Percentiles rank a stretch among this genome's conserved stretches.
Evolutionary conservation across 1,140 invertebrate genomes (phyloP).

Genomic region (Diuraphis noxia): DNA sequence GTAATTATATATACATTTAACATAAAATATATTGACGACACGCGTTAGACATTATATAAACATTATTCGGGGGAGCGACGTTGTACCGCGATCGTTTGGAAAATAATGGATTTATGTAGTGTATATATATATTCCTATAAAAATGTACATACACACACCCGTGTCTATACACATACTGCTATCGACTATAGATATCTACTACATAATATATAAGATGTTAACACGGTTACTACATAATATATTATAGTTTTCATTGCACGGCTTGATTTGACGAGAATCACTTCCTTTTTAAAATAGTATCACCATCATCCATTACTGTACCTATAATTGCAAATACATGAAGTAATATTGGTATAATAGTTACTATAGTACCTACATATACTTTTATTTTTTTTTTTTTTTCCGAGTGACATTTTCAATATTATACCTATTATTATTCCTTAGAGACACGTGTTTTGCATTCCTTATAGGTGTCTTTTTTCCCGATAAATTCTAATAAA

Average conservation of each 20-base stretch:
- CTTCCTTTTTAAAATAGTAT: too few relatives aligned
- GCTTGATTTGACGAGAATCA: too few relatives aligned
- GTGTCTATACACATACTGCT: not conserved
- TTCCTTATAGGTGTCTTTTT: not conserved
- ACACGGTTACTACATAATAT: not conserved
- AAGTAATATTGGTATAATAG: not conserved
- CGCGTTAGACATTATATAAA: not conserved
- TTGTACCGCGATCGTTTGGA: not conserved
- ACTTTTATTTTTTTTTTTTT: not conserved
- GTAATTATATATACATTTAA: not conserved
- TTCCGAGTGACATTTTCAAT: not conserved
- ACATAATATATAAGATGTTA: not conserved
- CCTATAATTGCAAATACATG: too few relatives aligned
- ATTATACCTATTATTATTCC: not conserved
- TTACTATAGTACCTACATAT: not conserved
- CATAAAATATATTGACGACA: not conserved
- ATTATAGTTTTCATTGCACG: too few relatives aligned
- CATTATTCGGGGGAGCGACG: not conserved
- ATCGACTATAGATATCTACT: not conserved
- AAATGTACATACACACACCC: not conserved
- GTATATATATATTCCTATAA: not conserved
- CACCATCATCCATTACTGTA: too few relatives aligned
- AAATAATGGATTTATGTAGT: not conserved
- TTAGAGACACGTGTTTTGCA: not conserved
- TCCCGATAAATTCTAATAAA: not conserved